phyloP scores from a whole-genome alignment of 2,888 invertebrate species.

The Xanthia icteritia region DNA sequence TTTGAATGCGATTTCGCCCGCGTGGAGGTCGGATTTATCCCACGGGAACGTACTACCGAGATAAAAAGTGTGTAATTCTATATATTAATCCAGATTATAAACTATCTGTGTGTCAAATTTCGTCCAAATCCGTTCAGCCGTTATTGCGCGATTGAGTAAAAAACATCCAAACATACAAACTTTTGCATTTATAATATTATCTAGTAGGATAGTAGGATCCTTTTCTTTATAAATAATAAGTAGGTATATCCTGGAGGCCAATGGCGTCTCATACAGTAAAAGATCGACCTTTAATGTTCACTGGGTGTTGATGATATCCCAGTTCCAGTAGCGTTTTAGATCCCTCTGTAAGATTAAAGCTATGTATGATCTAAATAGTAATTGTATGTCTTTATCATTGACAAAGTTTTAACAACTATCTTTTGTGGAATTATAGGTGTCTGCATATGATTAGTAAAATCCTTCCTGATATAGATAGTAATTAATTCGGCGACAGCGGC shows the following conservation, averaged over 20 bases:
- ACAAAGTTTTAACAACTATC: background rate
- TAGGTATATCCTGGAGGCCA: background rate
- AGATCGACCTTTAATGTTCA: background rate
- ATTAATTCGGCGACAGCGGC: background rate
- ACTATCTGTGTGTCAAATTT: too few relatives aligned
- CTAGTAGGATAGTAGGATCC: too few relatives aligned
- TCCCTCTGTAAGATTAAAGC: background rate
- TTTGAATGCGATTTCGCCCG: too few relatives aligned
- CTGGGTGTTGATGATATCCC: background rate
- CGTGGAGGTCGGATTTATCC: too few relatives aligned
- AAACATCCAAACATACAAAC: too few relatives aligned
- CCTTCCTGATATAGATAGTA: background rate
- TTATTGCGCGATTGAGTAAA: too few relatives aligned
- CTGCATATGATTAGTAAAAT: background rate
- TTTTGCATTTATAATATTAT: too few relatives aligned
- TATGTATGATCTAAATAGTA: too few relatives aligned
- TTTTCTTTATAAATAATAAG: background rate
- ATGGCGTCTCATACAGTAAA: background rate
- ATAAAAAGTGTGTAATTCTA: too few relatives aligned
- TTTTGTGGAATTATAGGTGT: background rate
- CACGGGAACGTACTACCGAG: too few relatives aligned
- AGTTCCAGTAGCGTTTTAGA: background rate
- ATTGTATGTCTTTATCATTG: conserved; percentile 1
- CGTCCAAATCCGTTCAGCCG: too few relatives aligned
- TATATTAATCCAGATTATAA: too few relatives aligned